Evolutionary conservation across 2,113 vertebrate genomes (phyloP).

Genomic region (Carassius gibelio): DNA sequence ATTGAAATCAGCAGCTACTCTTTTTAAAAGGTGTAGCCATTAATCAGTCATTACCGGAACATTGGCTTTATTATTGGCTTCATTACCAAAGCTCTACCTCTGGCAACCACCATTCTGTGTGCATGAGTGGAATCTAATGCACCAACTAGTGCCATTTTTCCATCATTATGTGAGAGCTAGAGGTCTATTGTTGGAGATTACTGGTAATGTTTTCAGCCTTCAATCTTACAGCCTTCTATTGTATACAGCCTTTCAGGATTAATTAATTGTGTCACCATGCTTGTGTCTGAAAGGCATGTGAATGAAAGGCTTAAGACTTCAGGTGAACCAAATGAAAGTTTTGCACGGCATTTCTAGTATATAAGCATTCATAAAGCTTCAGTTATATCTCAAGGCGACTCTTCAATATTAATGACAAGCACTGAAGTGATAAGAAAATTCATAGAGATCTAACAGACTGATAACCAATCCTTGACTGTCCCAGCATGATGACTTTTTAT

Average conservation of each 20-base stretch:
- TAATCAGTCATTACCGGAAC: constrained; percentile 55
- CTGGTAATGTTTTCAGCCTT: constrained; percentile 9
- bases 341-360: neutral
- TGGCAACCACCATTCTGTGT: constrained; percentile 26
- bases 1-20: constrained; percentile 43
- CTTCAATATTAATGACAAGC: constrained; percentile 3
- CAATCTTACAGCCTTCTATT: constrained; percentile 13
- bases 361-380: neutral
- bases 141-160: constrained; percentile 5
- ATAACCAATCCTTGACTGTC: constrained; percentile 10
- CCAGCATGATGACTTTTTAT: constrained; percentile 23
- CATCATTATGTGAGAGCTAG: constrained; percentile 10
- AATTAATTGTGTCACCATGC: constrained; percentile 23
- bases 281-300: constrained; percentile 1
- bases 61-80: constrained; percentile 45
- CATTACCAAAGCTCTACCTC: constrained; percentile 37
- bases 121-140: constrained; percentile 29
- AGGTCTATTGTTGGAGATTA: constrained; percentile 24
- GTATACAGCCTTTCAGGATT: constrained; percentile 6
- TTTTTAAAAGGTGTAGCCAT: constrained; percentile 48
- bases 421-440: constrained; percentile 25
- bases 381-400: constrained; percentile 6
- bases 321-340: constrained; percentile 6
- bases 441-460: constrained; percentile 17
- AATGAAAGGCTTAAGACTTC: neutral